Evolutionary conservation across 1,140 invertebrate genomes (phyloP), one percentile per base, ranked within the genome.

Genomic region (Neodiprion fabricii): DNA sequence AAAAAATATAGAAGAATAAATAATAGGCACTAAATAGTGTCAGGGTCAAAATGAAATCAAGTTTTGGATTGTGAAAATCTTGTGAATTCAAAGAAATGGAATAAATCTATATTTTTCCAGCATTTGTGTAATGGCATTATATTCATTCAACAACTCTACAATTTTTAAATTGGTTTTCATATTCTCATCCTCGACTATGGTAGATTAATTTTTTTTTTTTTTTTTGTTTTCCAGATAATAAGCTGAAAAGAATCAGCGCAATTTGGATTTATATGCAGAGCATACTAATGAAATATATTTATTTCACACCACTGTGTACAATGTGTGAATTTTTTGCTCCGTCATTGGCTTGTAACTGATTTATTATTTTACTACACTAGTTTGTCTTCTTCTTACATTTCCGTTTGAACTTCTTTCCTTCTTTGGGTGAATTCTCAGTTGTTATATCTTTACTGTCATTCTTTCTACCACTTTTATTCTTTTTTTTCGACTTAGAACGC

Each of bases 391-490:
- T 61, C n/a, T 61, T 61, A 17, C 53, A 61, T 17, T 61, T 50
- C 14, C 48, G 28, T 47, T 71, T 47, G 53, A 71, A 48, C 23
- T 71, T 17, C 48, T 71, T 21, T 50, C 17, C 70, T 71, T 71
- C 28, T 12, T 69, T 17, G 68, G 68, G 53, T 17, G 4, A 5
- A 14, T 61, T 9, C 11, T 61, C 53, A 17, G 53, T 9, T 61
- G 8, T 17, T 14, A 12, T 17, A 11, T 61, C 53, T 9, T 61
- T 17, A 61, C 53, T 17, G 53, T 61, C 53, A 61, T 61, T 61
- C 11, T 61, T 61, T 7, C 47, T 69, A 28, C 68, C 9, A 28
- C 17, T 23, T 47, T 47, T 69, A 47, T 9, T 47, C 4, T 7
- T 14, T 14, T 47, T 69, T 69, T 47, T 69, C 68, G 23, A 28